phyloP scores from a whole-genome alignment of 2,797 vertebrate genomes.

The Xenops minutus region DNA sequence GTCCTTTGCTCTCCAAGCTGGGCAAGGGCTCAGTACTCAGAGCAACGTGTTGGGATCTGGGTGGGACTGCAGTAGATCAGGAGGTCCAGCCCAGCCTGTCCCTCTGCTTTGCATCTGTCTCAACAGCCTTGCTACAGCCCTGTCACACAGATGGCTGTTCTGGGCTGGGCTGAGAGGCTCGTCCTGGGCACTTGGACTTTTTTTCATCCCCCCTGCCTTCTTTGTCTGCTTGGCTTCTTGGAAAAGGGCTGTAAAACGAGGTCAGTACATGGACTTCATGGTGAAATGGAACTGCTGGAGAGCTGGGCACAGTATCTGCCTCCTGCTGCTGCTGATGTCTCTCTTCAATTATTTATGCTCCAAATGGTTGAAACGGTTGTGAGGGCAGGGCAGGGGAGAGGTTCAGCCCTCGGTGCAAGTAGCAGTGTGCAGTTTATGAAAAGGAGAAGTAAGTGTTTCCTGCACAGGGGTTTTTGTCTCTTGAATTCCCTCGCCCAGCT shows the following conservation, averaged over 20 bases:
- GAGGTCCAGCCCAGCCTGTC: not conserved
- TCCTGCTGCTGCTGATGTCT: not conserved
- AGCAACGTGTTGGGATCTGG: not conserved
- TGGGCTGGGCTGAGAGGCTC: not conserved
- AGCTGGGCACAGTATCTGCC: not conserved
- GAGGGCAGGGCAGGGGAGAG: not conserved
- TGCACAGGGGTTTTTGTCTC: not conserved
- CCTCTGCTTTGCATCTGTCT: not conserved
- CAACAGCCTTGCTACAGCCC: not conserved
- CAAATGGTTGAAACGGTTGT: constrained; percentile 8
- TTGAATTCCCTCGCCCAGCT: not conserved
- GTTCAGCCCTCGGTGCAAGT: not conserved
- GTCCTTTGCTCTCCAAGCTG: not conserved
- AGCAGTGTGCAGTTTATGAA: not conserved
- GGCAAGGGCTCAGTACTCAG: not conserved
- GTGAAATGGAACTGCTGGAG: not conserved
- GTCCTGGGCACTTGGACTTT: not conserved
- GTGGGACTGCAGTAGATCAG: not conserved
- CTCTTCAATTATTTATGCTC: constrained; percentile 51
- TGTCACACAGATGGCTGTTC: not conserved
- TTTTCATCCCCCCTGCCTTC: not conserved
- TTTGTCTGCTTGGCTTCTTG: not conserved
- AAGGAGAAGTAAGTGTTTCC: constrained; percentile 14
- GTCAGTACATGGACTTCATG: not conserved
- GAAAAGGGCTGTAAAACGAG: constrained; percentile 2